These are phyloP conservation scores for Willisornis vidua DNA, from an alignment of 2,113 vertebrate species.

Conservation along the genomic window DNA sequence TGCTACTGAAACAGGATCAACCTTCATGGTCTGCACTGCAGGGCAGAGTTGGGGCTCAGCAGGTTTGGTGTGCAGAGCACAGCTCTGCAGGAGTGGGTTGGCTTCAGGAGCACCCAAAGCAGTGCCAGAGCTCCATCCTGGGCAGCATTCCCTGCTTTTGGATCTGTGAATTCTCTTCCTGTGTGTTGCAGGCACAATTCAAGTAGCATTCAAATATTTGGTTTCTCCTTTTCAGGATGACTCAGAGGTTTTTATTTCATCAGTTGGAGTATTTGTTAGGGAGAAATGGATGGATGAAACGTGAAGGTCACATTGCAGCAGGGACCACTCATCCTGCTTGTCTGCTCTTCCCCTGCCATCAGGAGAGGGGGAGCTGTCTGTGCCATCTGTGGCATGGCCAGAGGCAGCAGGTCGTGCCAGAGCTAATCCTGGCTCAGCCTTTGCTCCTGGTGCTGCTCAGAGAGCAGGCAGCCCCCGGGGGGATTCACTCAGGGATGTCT, in stretches of 20 bases:
- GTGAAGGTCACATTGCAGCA: conserved; percentile 32
- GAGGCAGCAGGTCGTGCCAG: not conserved
- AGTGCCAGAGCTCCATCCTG: not conserved
- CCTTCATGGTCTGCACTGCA: fast-evolving
- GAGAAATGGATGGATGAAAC: not conserved
- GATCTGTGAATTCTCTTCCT: not conserved
- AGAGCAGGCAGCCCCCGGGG: not conserved
- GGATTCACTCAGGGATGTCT: not conserved
- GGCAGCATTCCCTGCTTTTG: not conserved
- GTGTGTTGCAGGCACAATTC: not conserved
- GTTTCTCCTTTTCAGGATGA: not conserved
- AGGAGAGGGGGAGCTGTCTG: not conserved
- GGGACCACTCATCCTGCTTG: not conserved
- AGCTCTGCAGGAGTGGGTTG: not conserved
- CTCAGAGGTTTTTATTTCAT: not conserved
- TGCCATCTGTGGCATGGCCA: conserved; percentile 34
- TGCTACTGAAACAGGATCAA: not conserved
- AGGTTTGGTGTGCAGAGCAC: not conserved
- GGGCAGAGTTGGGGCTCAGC: fast-evolving
- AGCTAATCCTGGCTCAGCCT: not conserved
- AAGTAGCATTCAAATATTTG: not conserved
- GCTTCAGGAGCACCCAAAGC: not conserved
- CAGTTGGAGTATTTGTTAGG: fast-evolving
- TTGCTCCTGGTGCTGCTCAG: not conserved
- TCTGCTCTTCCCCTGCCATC: not conserved